Percentiles rank a stretch among this genome's conserved stretches.
Conservation (phyloP, 1,140 invertebrate species). For the Drosophila rufa region DNA sequence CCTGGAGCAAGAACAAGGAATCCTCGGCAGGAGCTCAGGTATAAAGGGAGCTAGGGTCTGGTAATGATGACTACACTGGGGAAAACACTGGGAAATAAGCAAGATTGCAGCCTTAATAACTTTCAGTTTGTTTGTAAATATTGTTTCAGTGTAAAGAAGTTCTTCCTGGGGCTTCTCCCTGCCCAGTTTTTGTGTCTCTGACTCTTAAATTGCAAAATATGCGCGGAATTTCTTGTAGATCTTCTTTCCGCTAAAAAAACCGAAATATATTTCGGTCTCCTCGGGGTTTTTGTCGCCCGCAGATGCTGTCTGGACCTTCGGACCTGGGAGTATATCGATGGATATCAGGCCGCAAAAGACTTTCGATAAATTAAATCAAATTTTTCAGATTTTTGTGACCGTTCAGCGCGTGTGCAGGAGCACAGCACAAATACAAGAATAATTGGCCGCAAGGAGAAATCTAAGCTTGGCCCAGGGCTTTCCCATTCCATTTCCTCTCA, state of each 20-base stretch:
- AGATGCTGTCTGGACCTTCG: slow-evolving; percentile 26
- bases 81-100: neutral
- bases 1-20: slow-evolving; percentile 9
- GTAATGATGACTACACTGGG: slow-evolving; percentile 15
- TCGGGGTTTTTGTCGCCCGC: slow-evolving; percentile 53
- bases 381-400: slow-evolving; percentile 69
- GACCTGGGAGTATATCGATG: slow-evolving; percentile 33
- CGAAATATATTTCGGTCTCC: slow-evolving; percentile 53
- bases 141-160: slow-evolving; percentile 9
- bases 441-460: slow-evolving; percentile 26
- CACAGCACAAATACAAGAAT: slow-evolving; percentile 22
- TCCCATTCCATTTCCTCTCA: no score
- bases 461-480: neutral
- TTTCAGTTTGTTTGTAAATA: no score
- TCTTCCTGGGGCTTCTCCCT: slow-evolving; percentile 32
- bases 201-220: slow-evolving; percentile 72
- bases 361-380: slow-evolving; percentile 78
- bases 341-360: slow-evolving; percentile 41
- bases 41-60: slow-evolving; percentile 10
- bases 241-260: slow-evolving; percentile 33
- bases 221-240: slow-evolving; percentile 72
- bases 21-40: slow-evolving; percentile 27
- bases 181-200: slow-evolving; percentile 18
- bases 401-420: slow-evolving; percentile 70
- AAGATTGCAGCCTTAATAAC: neutral